These are phyloP conservation scores for Cladorhizidae sp. DNA, from an alignment of 37 sponge, comb jelly and placozoan species.

Conservation along the genomic window DNA sequence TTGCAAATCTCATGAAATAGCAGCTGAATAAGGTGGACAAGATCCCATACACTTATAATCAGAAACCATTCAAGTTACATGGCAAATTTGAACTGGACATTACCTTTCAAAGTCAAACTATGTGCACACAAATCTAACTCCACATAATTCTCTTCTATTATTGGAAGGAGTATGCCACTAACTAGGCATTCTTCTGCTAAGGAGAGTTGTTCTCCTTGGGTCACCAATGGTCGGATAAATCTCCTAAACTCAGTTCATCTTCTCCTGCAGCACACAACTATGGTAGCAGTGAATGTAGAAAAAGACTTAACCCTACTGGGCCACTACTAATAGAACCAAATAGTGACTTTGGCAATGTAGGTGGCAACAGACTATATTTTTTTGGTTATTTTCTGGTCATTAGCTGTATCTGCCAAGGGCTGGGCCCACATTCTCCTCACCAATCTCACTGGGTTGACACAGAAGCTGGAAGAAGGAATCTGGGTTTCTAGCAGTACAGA, in stretches of 20 bases:
- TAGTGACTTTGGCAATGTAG: background rate
- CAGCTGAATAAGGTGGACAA: background rate
- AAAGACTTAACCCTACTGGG: background rate
- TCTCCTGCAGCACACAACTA: background rate
- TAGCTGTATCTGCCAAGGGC: background rate
- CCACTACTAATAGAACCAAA: background rate
- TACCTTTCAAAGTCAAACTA: conserved; percentile 12
- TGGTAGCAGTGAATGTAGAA: conserved; percentile 1
- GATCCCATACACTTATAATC: conserved; percentile 34
- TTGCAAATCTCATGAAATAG: background rate
- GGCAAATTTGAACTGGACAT: conserved; percentile 42
- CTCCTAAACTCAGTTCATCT: background rate
- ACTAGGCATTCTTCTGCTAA: background rate
- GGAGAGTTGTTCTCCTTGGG: background rate
- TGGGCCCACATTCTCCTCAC: background rate
- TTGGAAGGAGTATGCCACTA: conserved; percentile 63
- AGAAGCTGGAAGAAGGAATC: background rate
- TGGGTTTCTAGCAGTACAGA: background rate
- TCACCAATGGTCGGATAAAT: background rate
- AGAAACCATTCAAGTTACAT: conserved; percentile 38
- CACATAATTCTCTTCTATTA: conserved; percentile 38
- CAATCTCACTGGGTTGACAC: conserved; percentile 16
- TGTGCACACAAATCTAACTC: too few species aligned
- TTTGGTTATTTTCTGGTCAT: background rate
- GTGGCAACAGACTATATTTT: background rate